Base-by-base conservation (phyloP, 2,888 invertebrate species). In the Cosmorhoe ocellata region DNA sequence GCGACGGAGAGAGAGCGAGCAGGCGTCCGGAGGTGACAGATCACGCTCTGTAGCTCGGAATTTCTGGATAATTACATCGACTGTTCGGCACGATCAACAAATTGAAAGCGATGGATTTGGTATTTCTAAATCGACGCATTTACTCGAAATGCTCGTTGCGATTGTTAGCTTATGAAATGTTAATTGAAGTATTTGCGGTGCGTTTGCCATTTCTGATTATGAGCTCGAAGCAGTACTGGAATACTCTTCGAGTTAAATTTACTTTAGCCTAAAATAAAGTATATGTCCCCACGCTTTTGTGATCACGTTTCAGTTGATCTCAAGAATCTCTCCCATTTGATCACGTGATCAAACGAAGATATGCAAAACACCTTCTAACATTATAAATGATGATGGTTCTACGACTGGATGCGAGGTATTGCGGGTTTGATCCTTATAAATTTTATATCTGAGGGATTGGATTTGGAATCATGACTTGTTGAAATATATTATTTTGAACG, bases 41-140 rank as follows among this genome's bases (percentile, higher is more conserved):
- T 67, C 55, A 55, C 56, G 61, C 58, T 59, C 52, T 56, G 57
- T 63, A 59, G 60, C 54, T 61, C 51, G 63, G 71, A 71, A 80
- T 77, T 66, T 65, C 59, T 65, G 74, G 71, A 75, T 81, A 81
- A 81, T 79, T 76, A 76, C 70, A 67, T 66, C 60, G 64, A 58
- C 46, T 64, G 66, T 70, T 63, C 57, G 43, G 36, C 30, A 36
- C 39, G 38, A 26, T 47, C 47, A 63, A 62, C 63, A 75, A 80
- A 82, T 72, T 76, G 73, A 78, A 66, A 69, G 59, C 70, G 61
- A 61, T 64, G 59, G 69, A 71, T 73, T 63, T 71, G 18, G 18
- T 4, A 18, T 18, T 18, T 18, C 18, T 18, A 18, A 18, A 18
- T 18, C 4, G 18, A 70, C 56, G 63, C 59, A 61, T n/a, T n/a